Evolutionary conservation across 2,888 invertebrate genomes (phyloP), one percentile per base, ranked within the genome.

Genomic region (Pheosia tremula): DNA sequence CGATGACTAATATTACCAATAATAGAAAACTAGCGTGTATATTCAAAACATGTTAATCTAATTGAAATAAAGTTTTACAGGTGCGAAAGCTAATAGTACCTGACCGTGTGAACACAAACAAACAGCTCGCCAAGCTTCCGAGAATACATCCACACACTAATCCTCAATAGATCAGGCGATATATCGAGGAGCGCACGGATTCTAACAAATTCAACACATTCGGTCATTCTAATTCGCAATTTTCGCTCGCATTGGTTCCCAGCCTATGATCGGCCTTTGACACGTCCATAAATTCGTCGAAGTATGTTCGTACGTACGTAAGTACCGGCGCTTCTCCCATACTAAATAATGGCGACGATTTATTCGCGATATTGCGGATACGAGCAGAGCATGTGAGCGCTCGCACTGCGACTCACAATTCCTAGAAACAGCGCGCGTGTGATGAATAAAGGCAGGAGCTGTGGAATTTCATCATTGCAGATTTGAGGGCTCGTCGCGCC

Each of bases 401-500:
- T 82, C 83, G 77, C 80, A 82, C 79, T 80, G 82, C 84, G 82
- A 83, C 81, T 84, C 86, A 85, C 80, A 79, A 80, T 93, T 93
- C 93, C 86, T 88, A 92, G 93, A 92, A 93, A 68, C 77, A 71
- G 69, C 71, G 86, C 86, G 90, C 90, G 92, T 89, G 92, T 91
- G 89, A 87, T 90, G 93, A 93, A 93, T 93, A 92, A 90, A 91
- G 81, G 71, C 79, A 71, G 85, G 86, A 89, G 83, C 84, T 77
- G 67, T 78, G 85, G 91, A 89, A 93, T 93, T 89, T 84, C 84
- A 87, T 87, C 89, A 88, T 81, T 86, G 89, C 89, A 90, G 91
- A 91, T 92, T 90, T 88, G 84, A 91, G 88, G 87, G 83, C 85
- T 84, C 79, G 71, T 81, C 78, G 82, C 78, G 82, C 82, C 84